Conservation (phyloP, 2,113 vertebrate species). For the Carlito syrichta region DNA sequence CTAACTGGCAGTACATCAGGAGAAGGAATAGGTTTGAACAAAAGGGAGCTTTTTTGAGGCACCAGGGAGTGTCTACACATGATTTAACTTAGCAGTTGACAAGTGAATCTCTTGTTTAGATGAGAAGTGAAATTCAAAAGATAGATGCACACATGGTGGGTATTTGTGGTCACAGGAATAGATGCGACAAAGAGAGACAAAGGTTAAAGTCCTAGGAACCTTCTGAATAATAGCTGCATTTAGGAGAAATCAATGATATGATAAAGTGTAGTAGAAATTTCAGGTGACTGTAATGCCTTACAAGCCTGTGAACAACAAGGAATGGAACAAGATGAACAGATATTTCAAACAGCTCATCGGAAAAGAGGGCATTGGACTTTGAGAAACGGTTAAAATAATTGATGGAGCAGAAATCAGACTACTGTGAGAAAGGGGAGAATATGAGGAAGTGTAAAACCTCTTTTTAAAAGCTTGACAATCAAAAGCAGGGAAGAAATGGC, state of each 20-base stretch:
- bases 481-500: not conserved
- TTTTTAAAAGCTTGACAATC: not conserved
- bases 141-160: not conserved
- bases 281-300: not conserved
- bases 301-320: not conserved
- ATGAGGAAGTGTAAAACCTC: not conserved
- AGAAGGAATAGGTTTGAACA: not conserved
- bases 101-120: not conserved
- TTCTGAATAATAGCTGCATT: not conserved
- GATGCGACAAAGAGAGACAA: not conserved
- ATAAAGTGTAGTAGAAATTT: not conserved
- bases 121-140: not conserved
- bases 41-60: not conserved
- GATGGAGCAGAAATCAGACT: not conserved
- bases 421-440: not conserved
- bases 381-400: not conserved
- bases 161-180: not conserved
- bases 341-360: not conserved
- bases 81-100: not conserved
- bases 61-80: accelerated
- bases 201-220: not conserved
- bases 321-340: not conserved
- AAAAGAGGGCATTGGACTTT: not conserved
- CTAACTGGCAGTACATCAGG: not conserved
- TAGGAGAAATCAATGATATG: not conserved